These are phyloP conservation scores for Platycheirus rosarum DNA, from an alignment of 2,888 invertebrate genomes.

Conservation along the genomic window DNA sequence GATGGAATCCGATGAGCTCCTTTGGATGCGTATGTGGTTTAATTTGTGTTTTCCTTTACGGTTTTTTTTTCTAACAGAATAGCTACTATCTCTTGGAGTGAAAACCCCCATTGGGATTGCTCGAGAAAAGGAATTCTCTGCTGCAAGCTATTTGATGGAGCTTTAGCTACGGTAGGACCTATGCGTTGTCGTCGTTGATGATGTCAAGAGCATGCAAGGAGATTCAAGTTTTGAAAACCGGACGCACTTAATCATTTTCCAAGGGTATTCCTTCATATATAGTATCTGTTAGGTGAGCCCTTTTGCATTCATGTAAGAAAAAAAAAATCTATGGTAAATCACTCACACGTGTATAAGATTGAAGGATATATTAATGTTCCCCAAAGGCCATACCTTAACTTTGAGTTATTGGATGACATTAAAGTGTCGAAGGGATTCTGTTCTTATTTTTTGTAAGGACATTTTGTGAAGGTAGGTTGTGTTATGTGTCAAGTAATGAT, in stretches of 20 bases:
- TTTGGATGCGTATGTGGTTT: conserved; percentile 49
- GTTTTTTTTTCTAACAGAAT: conserved; percentile 2
- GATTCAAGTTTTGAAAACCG: conserved; percentile 4
- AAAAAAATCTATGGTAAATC: conserved; percentile 6
- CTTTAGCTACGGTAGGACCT: conserved; percentile 10
- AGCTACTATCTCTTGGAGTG: conserved; percentile 11
- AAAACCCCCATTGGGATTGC: conserved; percentile 11
- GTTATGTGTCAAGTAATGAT: conserved; percentile 5
- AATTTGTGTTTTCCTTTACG: not conserved
- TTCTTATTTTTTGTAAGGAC: not conserved
- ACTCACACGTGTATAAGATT: conserved; percentile 34
- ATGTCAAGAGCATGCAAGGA: conserved; percentile 27
- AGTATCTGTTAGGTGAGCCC: not conserved
- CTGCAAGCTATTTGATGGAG: conserved; percentile 22
- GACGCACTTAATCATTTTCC: conserved; percentile 50
- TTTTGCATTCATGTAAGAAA: not conserved
- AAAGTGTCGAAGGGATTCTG: conserved; percentile 38
- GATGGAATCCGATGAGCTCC: conserved; percentile 47
- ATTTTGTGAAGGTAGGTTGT: conserved; percentile 4
- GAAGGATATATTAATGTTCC: conserved; percentile 17
- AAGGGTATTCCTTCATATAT: conserved; percentile 20
- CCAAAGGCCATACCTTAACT: conserved; percentile 13
- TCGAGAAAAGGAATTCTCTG: conserved; percentile 11
- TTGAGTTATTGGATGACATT: conserved; percentile 28
- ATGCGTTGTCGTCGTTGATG: not conserved